phyloP scores from a whole-genome alignment of 2,888 invertebrate species.

The Drosophila diplacantha region DNA sequence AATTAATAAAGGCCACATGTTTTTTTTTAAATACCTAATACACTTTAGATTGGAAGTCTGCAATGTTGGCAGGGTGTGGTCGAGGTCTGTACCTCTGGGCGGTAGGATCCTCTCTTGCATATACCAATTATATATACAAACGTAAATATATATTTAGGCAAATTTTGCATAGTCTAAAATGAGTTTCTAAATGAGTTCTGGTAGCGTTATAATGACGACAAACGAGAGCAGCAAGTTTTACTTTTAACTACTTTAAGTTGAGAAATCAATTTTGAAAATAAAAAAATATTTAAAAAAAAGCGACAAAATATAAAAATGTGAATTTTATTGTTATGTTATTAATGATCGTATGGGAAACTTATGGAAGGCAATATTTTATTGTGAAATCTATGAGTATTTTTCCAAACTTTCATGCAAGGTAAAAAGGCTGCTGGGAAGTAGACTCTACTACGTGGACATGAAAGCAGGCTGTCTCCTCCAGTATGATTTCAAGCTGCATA shows the following conservation, averaged over 20 bases:
- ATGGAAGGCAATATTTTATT: background rate
- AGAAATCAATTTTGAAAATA: constrained; percentile 31
- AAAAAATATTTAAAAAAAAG: constrained; percentile 44
- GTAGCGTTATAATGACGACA: constrained; percentile 37
- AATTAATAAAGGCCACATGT: constrained; percentile 16
- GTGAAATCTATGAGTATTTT: background rate
- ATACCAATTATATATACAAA: constrained; percentile 44
- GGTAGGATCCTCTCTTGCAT: constrained; percentile 46
- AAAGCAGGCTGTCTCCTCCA: too few relatives aligned
- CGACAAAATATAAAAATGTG: constrained; percentile 1
- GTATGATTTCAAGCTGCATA: too few relatives aligned
- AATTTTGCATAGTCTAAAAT: constrained; percentile 48
- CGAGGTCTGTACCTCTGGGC: constrained; percentile 37
- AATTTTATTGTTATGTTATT: background rate
- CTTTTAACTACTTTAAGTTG: constrained; percentile 63
- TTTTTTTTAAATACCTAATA: constrained; percentile 2
- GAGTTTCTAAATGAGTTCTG: constrained; percentile 50
- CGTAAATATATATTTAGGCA: constrained; percentile 51
- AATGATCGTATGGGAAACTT: background rate
- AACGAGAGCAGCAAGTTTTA: constrained; percentile 45
- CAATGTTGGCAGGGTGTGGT: constrained; percentile 30
- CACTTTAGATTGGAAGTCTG: constrained; percentile 17
- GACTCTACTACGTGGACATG: too few relatives aligned
- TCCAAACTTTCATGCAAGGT: constrained; percentile 53
- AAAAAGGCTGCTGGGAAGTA: constrained; percentile 77